Evolutionary conservation across 2,113 vertebrate genomes (phyloP).

Genomic region (Sapajus apella): DNA sequence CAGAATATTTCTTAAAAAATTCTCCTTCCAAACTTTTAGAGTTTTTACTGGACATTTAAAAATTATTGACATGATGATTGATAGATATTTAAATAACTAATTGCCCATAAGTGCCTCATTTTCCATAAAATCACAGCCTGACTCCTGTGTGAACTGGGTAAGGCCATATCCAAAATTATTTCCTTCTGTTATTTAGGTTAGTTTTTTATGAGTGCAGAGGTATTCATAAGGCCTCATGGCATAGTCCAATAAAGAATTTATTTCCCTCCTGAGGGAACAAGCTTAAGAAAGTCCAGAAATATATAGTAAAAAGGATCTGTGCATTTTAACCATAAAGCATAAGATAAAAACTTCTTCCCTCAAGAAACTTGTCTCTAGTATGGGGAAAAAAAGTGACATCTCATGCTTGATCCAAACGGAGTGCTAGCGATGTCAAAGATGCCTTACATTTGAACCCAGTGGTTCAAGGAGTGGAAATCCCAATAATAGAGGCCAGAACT

Average conservation of each 20-base stretch:
- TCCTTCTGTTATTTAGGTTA: constrained; percentile 63
- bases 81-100: constrained; percentile 50
- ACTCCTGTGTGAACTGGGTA: constrained; percentile 8
- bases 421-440: not conserved
- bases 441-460: not conserved
- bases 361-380: not conserved
- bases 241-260: constrained; percentile 45
- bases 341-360: not conserved
- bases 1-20: not conserved
- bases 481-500: not conserved
- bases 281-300: not conserved
- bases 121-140: constrained; percentile 38
- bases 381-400: not conserved
- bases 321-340: not conserved
- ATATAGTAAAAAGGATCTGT: not conserved
- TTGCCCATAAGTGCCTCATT: constrained; percentile 45
- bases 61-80: constrained; percentile 49
- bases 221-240: constrained; percentile 49
- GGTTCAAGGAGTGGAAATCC: not conserved
- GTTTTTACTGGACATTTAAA: constrained; percentile 27
- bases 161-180: constrained; percentile 1
- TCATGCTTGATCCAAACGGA: not conserved
- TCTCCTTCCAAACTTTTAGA: not conserved
- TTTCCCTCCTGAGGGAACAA: not conserved
- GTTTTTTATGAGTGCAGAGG: constrained; percentile 62